Percentiles rank a stretch among this genome's conserved stretches.
These are phyloP conservation scores for Catocala sponsa DNA, from an alignment of 2,888 invertebrate species.

Conservation along the genomic window DNA sequence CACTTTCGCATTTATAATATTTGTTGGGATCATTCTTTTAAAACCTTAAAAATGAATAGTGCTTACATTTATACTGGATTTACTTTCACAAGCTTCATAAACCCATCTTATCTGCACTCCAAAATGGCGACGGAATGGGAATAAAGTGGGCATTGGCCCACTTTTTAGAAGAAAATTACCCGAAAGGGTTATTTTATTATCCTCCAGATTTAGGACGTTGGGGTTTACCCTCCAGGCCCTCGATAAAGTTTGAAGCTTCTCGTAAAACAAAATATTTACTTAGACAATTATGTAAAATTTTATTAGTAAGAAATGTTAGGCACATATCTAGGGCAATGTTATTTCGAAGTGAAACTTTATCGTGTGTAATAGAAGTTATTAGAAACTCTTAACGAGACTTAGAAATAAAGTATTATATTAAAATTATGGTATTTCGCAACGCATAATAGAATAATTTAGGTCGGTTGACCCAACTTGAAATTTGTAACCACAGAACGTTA, in stretches of 20 bases:
- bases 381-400: too few species aligned
- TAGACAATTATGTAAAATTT: neutral
- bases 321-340: too few species aligned
- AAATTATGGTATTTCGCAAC: too few species aligned
- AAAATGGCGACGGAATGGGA: neutral
- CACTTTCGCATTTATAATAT: too few species aligned
- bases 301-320: neutral
- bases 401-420: too few species aligned
- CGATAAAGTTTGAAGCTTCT: constrained; percentile 36
- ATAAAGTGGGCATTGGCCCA: constrained; percentile 40
- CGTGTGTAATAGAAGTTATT: too few species aligned
- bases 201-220: constrained; percentile 35
- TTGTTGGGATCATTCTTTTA: too few species aligned
- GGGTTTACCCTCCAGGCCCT: constrained; percentile 35
- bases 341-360: too few species aligned
- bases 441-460: too few species aligned
- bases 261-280: constrained; percentile 17
- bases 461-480: too few species aligned
- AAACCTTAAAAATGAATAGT: too few species aligned
- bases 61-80: neutral
- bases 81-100: constrained; percentile 5
- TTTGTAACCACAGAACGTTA: too few species aligned
- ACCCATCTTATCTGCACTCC: constrained; percentile 5
- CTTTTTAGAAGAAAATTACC: constrained; percentile 31
- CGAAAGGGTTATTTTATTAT: constrained; percentile 36